Evolutionary conservation across 2,797 vertebrate species (phyloP), one percentile per base, ranked within the genome.

Genomic region (Micromesistius poutassou): DNA sequence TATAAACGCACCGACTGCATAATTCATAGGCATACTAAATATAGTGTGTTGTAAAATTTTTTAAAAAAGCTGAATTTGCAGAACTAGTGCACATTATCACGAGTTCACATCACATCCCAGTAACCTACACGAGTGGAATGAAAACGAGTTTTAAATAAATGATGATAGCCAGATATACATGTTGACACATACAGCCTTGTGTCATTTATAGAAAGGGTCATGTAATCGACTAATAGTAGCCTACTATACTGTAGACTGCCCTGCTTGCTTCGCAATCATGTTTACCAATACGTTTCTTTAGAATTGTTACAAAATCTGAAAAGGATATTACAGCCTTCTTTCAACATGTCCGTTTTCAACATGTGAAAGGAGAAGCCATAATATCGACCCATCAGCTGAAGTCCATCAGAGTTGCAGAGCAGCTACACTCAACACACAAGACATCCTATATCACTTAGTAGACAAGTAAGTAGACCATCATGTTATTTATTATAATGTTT

Each of bases 331-430:
- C 55, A 55, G 1, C 5, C 12, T 62, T 28, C 12, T 68, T 68
- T 68, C 62, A 68, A 68, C 62, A 68, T 68, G 62, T 28, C 62
- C n/a, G 62, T 28, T 62, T 68, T 68, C 62, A 68, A 68, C 62
- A 68, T 12, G 62, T 68, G n/a, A 68, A 68, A 68, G n/a, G 25
- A 68, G 62, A 68, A 68, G 62, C 28, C 9, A 68, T 68, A 28
- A 12, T 68, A 28, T 68, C 28, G 62, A 28, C 62, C 9, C 28
- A 28, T 66, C 55, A 25, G 55, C 55, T 25, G n/a, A 66, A 25
- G 28, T 28, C n/a, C 2, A 12, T 12, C 25, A 12, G n/a, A 68
- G 12, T 10, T 68, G 55, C 55, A 62, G 55, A n/a, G 22, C 25
- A 68, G 2, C 62, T 46, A 35, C 7, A 5, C 33, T 6, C 33